Base-by-base conservation (phyloP, 2,797 vertebrate species). In the Lacerta bilineata region DNA sequence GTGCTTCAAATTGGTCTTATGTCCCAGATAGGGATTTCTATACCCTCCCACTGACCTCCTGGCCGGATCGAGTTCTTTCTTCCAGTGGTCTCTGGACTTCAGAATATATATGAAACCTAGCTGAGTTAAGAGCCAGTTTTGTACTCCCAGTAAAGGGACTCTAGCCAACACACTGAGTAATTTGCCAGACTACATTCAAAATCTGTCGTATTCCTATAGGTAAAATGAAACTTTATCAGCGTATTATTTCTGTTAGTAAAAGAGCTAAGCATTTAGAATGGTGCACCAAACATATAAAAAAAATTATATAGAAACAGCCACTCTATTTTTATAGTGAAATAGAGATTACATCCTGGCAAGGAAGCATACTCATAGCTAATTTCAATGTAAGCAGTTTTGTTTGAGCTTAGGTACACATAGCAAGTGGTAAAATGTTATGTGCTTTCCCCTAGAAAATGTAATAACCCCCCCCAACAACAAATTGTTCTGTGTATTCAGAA, bases 181-280 rank as follows among this genome's bases (percentile, higher is more conserved):
- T 69, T 78, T 71, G n/a, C 81, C 72, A 69, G 46, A 86, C 75
- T 68, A n/a, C 79, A 20, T 64, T 61, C 15, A 20, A 76, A 75
- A 85, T 61, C 46, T 61, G 36, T 33, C 64, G 1, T n/a, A 69
- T 84, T 84, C 23, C 74, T 84, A 10, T n/a, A 83, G 43, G 64
- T 84, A 61, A 88, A 83, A 69, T 69, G 74, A 78, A 83, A 78
- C 61, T 29, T 83, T 78, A 41, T 25, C 46, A 41, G 43, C 7
- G 5, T 83, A 36, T 78, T 39, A 71, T 83, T 83, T 41, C 36
- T 78, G 61, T 55, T 55, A 76, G 29, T 84, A 59, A 81, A 87
- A 64, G 72, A 64, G 5, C 23, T 76, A 15, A 77, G 29, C 66
- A 78, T 59, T 86, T 76, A 71, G n/a, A 18, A 77, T 61, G 25